Base-by-base conservation (phyloP, 2,888 invertebrate species). In the Charanyca ferruginea region DNA sequence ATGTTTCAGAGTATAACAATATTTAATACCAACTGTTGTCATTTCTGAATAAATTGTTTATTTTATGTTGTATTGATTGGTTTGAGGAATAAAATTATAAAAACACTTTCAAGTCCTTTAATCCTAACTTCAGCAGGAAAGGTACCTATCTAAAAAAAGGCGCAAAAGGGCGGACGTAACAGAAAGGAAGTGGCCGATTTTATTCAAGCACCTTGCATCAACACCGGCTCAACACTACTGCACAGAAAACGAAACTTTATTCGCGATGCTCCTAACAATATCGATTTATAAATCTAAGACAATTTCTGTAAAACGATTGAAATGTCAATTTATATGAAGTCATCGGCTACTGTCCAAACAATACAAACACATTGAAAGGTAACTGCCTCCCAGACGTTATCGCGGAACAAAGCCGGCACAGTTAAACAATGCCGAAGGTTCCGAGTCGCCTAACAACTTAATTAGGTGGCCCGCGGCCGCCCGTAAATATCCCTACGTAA, bases 401-500 rank as follows among this genome's bases (percentile, higher is more conserved):
- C 91, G 83, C 78, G 74, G 86, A 89, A 92, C 91, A 92, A 91
- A 89, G 88, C 87, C 88, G 87, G 79, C 87, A 85, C 87, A 87
- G 88, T 91, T 91, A 91, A 94, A 95, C 94, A 94, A 95, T 93
- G 89, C 90, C 86, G 87, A 89, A 89, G 89, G 89, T 87, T 87
- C 85, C 87, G 86, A 91, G 91, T 92, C 91, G 80, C 90, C 93
- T 94, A 95, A 95, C 95, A 95, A 94, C 95, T 95, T 95, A 95
- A 95, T 95, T 95, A 95, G 93, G 91, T 91, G 93, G 91, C 91
- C 94, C 90, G 90, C 89, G 92, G 93, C 91, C 91, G 93, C 90
- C 93, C 94, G 93, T 95, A 95, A 95, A 95, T 94, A 95, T 94
- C 89, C 91, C 90, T 85, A 94, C 91, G 94, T 94, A 90, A 95